Evolutionary conservation across 2,888 invertebrate species (phyloP).

Genomic region (Rotaria sp.): DNA sequence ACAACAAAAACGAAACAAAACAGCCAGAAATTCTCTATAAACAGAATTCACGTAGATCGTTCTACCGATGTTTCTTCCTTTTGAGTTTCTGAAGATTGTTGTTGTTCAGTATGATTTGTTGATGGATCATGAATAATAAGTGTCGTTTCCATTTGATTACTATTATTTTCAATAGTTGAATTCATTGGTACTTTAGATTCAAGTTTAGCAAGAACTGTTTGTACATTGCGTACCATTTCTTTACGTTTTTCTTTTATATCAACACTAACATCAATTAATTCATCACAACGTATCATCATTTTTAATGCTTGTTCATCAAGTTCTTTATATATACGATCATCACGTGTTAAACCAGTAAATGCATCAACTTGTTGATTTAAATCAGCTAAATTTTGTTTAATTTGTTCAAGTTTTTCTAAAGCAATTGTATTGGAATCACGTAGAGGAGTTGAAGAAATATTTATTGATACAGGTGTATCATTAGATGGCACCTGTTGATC

Average conservation of each 20-base stretch:
- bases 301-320: slow-evolving; percentile 18
- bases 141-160: neutral
- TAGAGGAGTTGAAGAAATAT: neutral
- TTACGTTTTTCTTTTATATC: slow-evolving; percentile 30
- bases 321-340: neutral
- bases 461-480: neutral
- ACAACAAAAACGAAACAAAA: neutral
- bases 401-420: slow-evolving; percentile 26
- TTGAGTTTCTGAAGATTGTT: neutral
- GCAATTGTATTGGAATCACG: slow-evolving; percentile 17
- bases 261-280: slow-evolving; percentile 2
- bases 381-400: neutral
- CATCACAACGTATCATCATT: slow-evolving; percentile 7
- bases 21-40: no score
- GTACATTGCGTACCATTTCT: slow-evolving; percentile 19
- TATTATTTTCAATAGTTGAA: neutral
- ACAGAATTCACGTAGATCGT: neutral
- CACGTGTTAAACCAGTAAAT: slow-evolving; percentile 5
- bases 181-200: neutral
- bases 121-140: neutral
- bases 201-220: neutral
- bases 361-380: neutral
- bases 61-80: neutral
- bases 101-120: neutral
- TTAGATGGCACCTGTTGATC: slow-evolving; percentile 14